Percentiles rank a stretch among this genome's conserved stretches.
These are phyloP conservation scores for Anorthoa munda DNA, from an alignment of 2,888 invertebrate genomes.

Conservation along the genomic window DNA sequence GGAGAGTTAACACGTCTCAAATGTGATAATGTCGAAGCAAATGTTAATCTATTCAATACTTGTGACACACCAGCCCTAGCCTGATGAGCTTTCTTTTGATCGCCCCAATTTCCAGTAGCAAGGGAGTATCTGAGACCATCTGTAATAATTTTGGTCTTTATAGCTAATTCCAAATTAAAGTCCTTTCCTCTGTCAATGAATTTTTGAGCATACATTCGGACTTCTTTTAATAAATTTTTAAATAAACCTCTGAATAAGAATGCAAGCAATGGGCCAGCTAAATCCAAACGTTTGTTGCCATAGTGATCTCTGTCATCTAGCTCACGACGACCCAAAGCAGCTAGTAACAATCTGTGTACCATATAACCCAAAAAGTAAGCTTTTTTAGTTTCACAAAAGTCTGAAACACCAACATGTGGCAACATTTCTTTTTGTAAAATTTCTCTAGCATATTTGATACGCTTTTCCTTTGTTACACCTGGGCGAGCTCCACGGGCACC, in stretches of 20 bases:
- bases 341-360: slow-evolving; percentile 98
- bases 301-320: slow-evolving; percentile 99
- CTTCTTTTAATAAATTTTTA: slow-evolving; percentile 99
- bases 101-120: slow-evolving; percentile 99
- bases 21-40: slow-evolving; percentile 99
- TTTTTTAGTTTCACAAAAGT: slow-evolving; percentile 99
- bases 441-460: slow-evolving; percentile 99
- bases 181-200: slow-evolving; percentile 99
- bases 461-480: slow-evolving; percentile 99
- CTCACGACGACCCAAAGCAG: slow-evolving; percentile 98
- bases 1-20: slow-evolving; percentile 99
- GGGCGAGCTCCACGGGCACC: slow-evolving; percentile 99
- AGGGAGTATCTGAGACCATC: slow-evolving; percentile 99
- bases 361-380: slow-evolving; percentile 99
- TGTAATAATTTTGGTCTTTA: slow-evolving; percentile 99
- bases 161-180: slow-evolving; percentile 98
- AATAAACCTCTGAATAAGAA: slow-evolving; percentile 99
- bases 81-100: slow-evolving; percentile 99
- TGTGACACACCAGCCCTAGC: slow-evolving; percentile 99
- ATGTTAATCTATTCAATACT: slow-evolving; percentile 99
- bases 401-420: slow-evolving; percentile 99
- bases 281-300: slow-evolving; percentile 99
- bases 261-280: slow-evolving; percentile 99
- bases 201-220: slow-evolving; percentile 99
- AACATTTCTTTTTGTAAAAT: slow-evolving; percentile 99